phyloP scores from a whole-genome alignment of 2,797 vertebrate species.

The Sebastes trivittatus region DNA sequence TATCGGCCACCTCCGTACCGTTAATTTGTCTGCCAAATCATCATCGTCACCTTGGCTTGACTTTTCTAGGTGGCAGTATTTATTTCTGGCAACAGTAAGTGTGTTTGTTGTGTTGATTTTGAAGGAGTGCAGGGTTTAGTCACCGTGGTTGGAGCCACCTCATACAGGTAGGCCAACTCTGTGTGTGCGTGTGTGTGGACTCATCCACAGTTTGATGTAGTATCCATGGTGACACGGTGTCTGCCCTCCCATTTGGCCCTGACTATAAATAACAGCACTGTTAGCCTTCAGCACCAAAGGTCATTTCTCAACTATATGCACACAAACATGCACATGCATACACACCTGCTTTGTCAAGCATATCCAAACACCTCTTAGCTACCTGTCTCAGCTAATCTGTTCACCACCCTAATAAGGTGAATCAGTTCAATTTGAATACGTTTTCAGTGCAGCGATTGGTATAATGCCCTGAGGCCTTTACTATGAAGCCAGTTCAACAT shows the following conservation, averaged over 20 bases:
- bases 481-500: too few relatives aligned
- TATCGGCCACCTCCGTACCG: slow-evolving; percentile 15
- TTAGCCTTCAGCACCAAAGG: slow-evolving; percentile 54
- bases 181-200: neutral
- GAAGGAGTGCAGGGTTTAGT: slow-evolving; percentile 6
- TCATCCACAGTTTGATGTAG: slow-evolving; percentile 46
- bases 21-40: slow-evolving; percentile 16
- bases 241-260: slow-evolving; percentile 39
- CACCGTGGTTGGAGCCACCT: slow-evolving; percentile 20
- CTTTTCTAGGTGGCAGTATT: slow-evolving; percentile 18
- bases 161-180: slow-evolving; percentile 24
- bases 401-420: neutral
- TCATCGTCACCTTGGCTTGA: slow-evolving; percentile 14
- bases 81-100: slow-evolving; percentile 16
- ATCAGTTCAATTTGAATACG: neutral
- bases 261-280: slow-evolving; percentile 62
- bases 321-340: slow-evolving; percentile 5
- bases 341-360: slow-evolving; percentile 10
- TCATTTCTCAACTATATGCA: slow-evolving; percentile 34
- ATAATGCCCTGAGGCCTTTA: neutral
- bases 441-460: neutral
- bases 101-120: slow-evolving; percentile 13
- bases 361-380: neutral
- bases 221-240: slow-evolving; percentile 52
- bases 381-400: slow-evolving; percentile 16